These are phyloP conservation scores for Erynnis tages DNA, from an alignment of 2,888 invertebrate species.

Conservation along the genomic window DNA sequence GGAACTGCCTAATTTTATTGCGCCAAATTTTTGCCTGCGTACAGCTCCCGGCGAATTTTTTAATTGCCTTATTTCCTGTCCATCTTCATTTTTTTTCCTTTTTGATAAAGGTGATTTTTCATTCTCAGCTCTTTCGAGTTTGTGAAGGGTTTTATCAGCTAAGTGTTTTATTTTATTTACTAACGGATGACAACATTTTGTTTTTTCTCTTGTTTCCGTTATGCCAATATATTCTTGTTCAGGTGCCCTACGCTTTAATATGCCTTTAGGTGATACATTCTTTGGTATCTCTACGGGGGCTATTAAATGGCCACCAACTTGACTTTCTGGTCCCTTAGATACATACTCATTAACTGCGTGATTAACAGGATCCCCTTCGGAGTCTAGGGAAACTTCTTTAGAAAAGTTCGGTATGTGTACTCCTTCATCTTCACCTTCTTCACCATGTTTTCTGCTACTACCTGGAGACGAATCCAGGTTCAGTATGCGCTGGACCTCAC, in stretches of 20 bases:
- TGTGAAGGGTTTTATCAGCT: conserved; percentile 82
- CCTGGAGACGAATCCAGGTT: conserved; percentile 76
- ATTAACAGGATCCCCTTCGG: conserved; percentile 66
- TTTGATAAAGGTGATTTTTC: conserved; percentile 67
- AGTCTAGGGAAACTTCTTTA: conserved; percentile 71
- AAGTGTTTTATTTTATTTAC: conserved; percentile 84
- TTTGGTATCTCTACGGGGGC: conserved; percentile 61
- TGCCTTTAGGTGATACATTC: conserved; percentile 75
- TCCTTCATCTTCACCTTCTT: conserved; percentile 71
- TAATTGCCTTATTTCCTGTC: conserved; percentile 82
- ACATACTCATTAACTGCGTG: conserved; percentile 43
- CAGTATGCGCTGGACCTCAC: conserved; percentile 64
- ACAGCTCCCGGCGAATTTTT: conserved; percentile 83
- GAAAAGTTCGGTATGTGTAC: conserved; percentile 76
- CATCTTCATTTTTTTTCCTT: conserved; percentile 76
- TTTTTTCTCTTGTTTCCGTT: conserved; percentile 73
- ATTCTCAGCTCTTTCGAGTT: conserved; percentile 68
- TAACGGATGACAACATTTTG: conserved; percentile 82
- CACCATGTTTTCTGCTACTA: conserved; percentile 72
- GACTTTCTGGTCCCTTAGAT: conserved; percentile 60
- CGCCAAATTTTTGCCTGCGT: conserved; percentile 76
- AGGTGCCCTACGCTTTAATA: conserved; percentile 76
- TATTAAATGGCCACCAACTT: conserved; percentile 50
- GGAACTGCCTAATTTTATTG: conserved; percentile 73
- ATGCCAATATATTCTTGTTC: conserved; percentile 66